phyloP scores from a whole-genome alignment of 2,888 invertebrate species.

The Andrena praecox region DNA sequence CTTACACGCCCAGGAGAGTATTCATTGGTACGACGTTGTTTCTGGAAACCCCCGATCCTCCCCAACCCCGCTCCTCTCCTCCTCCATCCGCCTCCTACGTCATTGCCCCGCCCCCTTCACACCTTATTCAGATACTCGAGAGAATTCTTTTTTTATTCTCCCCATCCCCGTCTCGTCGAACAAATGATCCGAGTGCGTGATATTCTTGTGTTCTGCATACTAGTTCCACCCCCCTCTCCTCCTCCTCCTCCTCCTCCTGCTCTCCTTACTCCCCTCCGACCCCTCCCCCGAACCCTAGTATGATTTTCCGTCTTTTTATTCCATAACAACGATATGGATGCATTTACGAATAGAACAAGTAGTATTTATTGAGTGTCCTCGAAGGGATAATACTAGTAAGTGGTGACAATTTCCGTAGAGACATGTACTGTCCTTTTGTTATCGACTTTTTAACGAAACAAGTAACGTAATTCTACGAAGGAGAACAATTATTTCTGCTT shows the following conservation, averaged over 20 bases:
- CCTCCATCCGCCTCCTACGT: background rate
- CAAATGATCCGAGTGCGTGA: constrained; percentile 48
- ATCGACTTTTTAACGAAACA: constrained; percentile 64
- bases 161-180: constrained; percentile 1
- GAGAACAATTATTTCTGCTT: constrained; percentile 65
- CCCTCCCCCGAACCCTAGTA: constrained; percentile 22
- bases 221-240: constrained; percentile 15
- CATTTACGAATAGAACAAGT: constrained; percentile 69
- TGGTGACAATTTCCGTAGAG: constrained; percentile 65
- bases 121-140: constrained; percentile 26
- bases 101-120: background rate
- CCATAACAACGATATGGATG: constrained; percentile 63
- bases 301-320: constrained; percentile 60
- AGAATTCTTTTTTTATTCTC: constrained; percentile 15
- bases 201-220: constrained; percentile 48
- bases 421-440: constrained; percentile 64
- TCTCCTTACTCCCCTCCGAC: background rate
- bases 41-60: background rate
- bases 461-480: constrained; percentile 57
- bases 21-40: constrained; percentile 45
- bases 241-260: background rate
- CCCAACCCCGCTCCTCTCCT: background rate
- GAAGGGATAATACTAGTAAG: constrained; percentile 61
- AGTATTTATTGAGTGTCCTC: constrained; percentile 70
- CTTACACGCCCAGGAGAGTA: constrained; percentile 45